Conservation (phyloP, 2,888 invertebrate genomes). For the Dasysyrphus tricinctus region DNA sequence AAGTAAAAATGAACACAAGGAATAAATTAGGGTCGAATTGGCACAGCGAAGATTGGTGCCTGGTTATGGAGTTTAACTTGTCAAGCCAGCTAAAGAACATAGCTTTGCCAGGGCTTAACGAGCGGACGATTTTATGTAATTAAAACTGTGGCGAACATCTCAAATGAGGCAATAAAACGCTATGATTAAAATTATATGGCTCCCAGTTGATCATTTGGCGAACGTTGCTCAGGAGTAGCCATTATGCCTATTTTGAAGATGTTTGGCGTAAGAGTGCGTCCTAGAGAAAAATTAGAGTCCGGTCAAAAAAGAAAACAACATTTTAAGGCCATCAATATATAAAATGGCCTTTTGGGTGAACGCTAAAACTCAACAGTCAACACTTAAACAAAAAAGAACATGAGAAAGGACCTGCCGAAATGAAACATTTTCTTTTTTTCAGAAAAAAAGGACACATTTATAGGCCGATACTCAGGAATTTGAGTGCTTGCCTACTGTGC, state of each 20-base stretch:
- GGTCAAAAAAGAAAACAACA: not conserved
- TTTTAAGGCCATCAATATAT: conserved; percentile 14
- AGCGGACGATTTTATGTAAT: conserved; percentile 63
- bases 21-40: conserved; percentile 66
- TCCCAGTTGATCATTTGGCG: conserved; percentile 31
- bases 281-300: not conserved
- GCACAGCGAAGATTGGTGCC: conserved; percentile 1
- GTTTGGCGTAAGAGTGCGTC: not conserved
- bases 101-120: conserved; percentile 26
- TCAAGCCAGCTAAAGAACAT: conserved; percentile 18
- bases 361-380: conserved; percentile 10
- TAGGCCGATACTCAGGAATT: conserved; percentile 13
- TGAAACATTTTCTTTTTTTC: conserved; percentile 1
- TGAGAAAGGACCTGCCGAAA: not conserved
- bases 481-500: not conserved
- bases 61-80: conserved; percentile 23
- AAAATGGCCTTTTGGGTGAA: not conserved
- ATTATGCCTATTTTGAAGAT: conserved; percentile 9
- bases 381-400: not conserved
- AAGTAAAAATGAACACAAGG: conserved; percentile 19
- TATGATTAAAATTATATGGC: conserved; percentile 55
- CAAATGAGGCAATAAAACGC: conserved; percentile 57
- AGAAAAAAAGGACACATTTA: conserved; percentile 7
- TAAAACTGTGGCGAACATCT: conserved; percentile 69
- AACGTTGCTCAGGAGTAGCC: conserved; percentile 10